Evolutionary conservation across 2,888 invertebrate species (phyloP).

Genomic region (Cephus runcator): DNA sequence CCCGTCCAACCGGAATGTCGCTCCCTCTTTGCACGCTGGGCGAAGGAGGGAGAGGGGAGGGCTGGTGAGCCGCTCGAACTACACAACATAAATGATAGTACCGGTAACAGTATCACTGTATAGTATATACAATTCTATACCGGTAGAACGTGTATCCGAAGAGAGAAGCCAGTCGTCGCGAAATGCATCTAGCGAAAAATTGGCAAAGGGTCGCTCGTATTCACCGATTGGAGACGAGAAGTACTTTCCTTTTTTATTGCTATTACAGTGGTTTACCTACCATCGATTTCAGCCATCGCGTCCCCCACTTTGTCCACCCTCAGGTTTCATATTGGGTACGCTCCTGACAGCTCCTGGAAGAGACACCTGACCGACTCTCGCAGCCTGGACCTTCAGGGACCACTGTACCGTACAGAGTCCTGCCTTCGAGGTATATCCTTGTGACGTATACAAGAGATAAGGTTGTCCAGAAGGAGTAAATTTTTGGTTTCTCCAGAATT

Average conservation of each 20-base stretch:
- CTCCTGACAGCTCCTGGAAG: neutral
- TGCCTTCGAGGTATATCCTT: neutral
- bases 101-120: neutral
- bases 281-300: neutral
- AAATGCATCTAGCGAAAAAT: neutral
- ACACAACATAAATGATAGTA: neutral
- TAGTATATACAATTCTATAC: neutral
- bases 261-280: neutral
- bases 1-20: conserved; percentile 52
- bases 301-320: neutral
- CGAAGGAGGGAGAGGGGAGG: neutral
- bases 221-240: neutral
- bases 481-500: neutral
- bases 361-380: neutral
- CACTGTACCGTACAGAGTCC: neutral
- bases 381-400: neutral
- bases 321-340: neutral
- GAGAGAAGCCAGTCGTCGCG: neutral
- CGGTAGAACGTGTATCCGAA: neutral
- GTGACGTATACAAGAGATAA: neutral
- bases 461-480: neutral
- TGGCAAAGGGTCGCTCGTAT: neutral
- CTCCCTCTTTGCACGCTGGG: neutral
- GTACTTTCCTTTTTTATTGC: neutral
- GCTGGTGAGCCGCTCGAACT: neutral